Evolutionary conservation across 2,888 invertebrate species (phyloP).

Genomic region (Anoplius nigerrimus): DNA sequence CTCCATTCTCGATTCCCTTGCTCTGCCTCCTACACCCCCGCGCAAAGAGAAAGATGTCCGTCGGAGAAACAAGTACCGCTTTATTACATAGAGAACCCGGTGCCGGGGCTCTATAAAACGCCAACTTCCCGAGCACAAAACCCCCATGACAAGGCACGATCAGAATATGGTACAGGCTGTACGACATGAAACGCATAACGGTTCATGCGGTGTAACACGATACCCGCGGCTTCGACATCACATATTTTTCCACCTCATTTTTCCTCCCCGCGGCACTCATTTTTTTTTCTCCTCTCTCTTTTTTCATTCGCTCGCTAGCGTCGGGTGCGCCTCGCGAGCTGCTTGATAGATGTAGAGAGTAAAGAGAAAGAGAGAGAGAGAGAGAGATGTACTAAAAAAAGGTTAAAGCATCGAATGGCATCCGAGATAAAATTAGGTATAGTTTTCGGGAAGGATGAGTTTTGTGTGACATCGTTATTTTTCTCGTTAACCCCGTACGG

Average conservation of each 20-base stretch:
- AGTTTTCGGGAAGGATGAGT: too few species aligned
- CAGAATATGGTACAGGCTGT: constrained; percentile 11
- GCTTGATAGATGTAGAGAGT: constrained; percentile 29
- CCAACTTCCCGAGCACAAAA: constrained; percentile 15
- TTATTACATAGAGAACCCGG: constrained; percentile 16
- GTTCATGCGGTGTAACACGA: constrained; percentile 1
- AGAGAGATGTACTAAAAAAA: too few species aligned
- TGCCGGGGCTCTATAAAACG: constrained; percentile 17
- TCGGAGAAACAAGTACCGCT: constrained; percentile 13
- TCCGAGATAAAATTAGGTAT: too few species aligned
- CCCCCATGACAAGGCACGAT: too few species aligned
- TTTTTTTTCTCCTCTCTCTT: constrained; percentile 1
- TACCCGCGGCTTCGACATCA: not conserved
- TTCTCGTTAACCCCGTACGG: not conserved
- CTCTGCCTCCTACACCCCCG: not conserved
- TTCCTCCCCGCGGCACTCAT: not conserved
- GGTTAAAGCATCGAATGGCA: too few species aligned
- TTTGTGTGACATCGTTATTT: too few species aligned
- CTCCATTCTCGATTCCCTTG: too few species aligned
- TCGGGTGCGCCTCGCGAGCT: not conserved
- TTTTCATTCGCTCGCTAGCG: constrained; percentile 10
- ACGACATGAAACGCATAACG: constrained; percentile 15
- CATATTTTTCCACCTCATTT: not conserved
- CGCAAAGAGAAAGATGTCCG: constrained; percentile 3
- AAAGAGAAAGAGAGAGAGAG: too few species aligned